These are phyloP conservation scores for Bubalus kerabau DNA, from an alignment of 2,113 vertebrate species.

Conservation along the genomic window DNA sequence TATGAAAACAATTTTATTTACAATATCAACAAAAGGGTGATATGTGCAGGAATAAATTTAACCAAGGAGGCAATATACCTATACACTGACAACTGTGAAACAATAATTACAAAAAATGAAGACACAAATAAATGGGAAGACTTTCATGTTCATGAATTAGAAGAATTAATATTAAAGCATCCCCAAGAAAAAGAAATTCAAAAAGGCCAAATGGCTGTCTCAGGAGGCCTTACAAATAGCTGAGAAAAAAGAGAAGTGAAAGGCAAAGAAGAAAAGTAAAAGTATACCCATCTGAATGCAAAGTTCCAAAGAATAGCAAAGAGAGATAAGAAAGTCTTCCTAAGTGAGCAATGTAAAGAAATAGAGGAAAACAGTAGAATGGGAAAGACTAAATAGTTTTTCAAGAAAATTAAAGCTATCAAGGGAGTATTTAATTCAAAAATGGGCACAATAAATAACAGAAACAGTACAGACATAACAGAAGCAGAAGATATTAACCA, in stretches of 20 bases:
- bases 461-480: background rate
- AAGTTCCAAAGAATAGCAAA: background rate
- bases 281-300: background rate
- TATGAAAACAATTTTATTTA: background rate
- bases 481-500: background rate
- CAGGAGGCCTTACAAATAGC: background rate
- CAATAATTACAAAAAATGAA: background rate
- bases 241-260: background rate
- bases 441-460: background rate
- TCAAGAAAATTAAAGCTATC: background rate
- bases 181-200: background rate
- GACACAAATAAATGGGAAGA: background rate
- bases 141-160: background rate
- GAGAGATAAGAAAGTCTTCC: background rate
- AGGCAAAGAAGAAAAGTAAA: background rate
- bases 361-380: background rate
- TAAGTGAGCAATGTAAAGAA: background rate
- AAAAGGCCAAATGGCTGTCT: background rate
- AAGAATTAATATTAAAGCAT: background rate
- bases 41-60: background rate
- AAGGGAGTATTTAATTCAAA: background rate
- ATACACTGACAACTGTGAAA: background rate
- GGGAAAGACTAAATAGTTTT: background rate
- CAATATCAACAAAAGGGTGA: background rate
- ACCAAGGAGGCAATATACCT: background rate